Base-by-base conservation (phyloP, 2,797 vertebrate species). In the Lemur catta region DNA sequence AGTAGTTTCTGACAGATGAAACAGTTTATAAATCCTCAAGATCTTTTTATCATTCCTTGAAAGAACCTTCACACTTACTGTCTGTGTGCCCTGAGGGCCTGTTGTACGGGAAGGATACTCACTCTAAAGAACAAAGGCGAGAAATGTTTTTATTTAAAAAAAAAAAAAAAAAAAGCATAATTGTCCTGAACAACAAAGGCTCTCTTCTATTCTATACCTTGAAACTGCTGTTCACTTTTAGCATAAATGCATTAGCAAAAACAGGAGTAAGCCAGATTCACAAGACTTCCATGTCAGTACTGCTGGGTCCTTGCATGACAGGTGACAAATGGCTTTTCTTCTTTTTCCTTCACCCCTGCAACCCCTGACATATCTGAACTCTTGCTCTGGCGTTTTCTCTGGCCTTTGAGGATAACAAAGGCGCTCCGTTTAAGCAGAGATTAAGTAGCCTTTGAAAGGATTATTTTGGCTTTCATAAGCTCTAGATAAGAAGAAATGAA, bases 1-100 rank as follows among this genome's bases (percentile, higher is more conserved):
- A 97, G 95, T 97, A 93, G 69, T 92, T 97, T 92, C 85, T 95
- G 95, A 95, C 33, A 79, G 95, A 93, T 75, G 50, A 95, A 98
- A 94, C 74, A 76, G 79, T 80, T 96, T 80, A 86, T 96, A 97
- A 97, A 96, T 94, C 93, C 91, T 87, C 74, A 52, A 79, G 65
- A 93, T 80, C 71, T 93, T 95, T 95, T 63, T 81, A 86, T 61
- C 84, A 74, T 74, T 88, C n/a, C 65, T 84, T 76, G 15, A 57
- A 89, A 91, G 93, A 82, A 33, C 11, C 35, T 94, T 95, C 63
- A 26, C 26, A 43, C 65, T 65, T 72, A 63, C 17, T 89, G 59
- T 91, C 86, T 74, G 59, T 41, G 7, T 35, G 28, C 55, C 41
- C 52, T 4, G 7, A 35, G 20, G 81, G 50, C 26, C 4, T 89